These are phyloP conservation scores for Hafferia zeledoni DNA, from an alignment of 2,797 vertebrate species.

Conservation along the genomic window DNA sequence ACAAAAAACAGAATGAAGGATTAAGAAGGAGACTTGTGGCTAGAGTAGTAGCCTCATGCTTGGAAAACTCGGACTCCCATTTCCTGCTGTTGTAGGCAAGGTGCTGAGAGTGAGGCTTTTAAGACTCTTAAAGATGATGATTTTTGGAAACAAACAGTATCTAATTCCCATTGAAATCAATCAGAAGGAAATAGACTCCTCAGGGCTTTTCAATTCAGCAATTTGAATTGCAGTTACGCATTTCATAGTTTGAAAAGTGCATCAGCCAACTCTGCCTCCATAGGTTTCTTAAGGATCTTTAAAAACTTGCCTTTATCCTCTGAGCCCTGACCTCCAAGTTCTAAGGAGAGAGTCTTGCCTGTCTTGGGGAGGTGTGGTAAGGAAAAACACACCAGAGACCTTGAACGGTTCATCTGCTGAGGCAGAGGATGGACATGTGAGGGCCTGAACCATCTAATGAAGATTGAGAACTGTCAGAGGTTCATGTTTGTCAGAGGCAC, in stretches of 20 bases:
- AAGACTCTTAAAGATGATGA: neutral
- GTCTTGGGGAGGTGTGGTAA: neutral
- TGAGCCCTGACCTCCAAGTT: neutral
- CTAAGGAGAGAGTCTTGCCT: neutral
- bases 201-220: neutral
- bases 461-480: neutral
- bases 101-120: neutral
- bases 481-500: neutral
- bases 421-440: neutral
- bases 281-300: neutral
- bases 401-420: neutral
- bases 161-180: slow-evolving; percentile 40
- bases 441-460: neutral
- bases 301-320: neutral
- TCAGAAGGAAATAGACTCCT: slow-evolving; percentile 23
- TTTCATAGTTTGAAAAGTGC: neutral
- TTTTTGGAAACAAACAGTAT: slow-evolving; percentile 42
- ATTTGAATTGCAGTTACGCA: neutral
- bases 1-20: neutral
- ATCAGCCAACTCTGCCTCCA: neutral
- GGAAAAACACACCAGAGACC: neutral
- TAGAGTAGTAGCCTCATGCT: neutral
- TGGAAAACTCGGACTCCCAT: neutral
- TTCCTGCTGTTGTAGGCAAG: neutral
- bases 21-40: neutral